Evolutionary conservation across 64 coral and sea anemone species (phyloP).

Genomic region (Porites australiensis): DNA sequence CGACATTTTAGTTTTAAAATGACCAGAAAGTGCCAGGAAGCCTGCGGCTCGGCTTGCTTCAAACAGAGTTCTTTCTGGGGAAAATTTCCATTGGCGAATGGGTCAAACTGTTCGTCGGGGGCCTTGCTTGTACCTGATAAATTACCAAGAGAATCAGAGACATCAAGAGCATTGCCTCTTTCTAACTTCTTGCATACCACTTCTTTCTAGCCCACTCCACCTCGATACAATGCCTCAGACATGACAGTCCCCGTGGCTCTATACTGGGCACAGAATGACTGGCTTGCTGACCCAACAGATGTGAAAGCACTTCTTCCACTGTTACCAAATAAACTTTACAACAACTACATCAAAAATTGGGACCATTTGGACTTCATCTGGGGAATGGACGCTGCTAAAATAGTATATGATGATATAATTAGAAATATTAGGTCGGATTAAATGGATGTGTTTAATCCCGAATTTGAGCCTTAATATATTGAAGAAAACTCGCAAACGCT

Average conservation of each 20-base stretch:
- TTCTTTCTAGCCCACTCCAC: slow-evolving; percentile 74
- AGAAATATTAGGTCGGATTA: neutral
- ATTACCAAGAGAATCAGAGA: too few relatives aligned
- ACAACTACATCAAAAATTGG: slow-evolving; percentile 74
- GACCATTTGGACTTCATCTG: slow-evolving; percentile 91
- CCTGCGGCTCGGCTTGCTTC: too few relatives aligned
- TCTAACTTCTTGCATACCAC: neutral
- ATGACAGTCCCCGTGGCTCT: slow-evolving; percentile 75
- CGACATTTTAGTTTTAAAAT: too few relatives aligned
- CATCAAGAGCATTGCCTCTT: too few relatives aligned
- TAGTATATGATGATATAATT: slow-evolving; percentile 76
- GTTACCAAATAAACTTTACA: slow-evolving; percentile 61
- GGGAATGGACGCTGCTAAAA: slow-evolving; percentile 68
- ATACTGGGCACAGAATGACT: slow-evolving; percentile 79
- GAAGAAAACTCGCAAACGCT: too few relatives aligned
- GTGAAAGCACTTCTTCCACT: slow-evolving; percentile 47
- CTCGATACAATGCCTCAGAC: slow-evolving; percentile 66
- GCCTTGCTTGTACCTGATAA: too few relatives aligned
- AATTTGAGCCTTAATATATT: neutral
- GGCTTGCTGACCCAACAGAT: slow-evolving; percentile 79
- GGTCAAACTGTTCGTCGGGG: too few relatives aligned
- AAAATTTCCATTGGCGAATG: too few relatives aligned
- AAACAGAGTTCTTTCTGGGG: too few relatives aligned
- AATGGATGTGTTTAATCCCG: neutral
- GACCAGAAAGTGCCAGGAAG: too few relatives aligned